phyloP scores from a whole-genome alignment of 2,888 invertebrate genomes.

The Eristalis arbustorum region DNA sequence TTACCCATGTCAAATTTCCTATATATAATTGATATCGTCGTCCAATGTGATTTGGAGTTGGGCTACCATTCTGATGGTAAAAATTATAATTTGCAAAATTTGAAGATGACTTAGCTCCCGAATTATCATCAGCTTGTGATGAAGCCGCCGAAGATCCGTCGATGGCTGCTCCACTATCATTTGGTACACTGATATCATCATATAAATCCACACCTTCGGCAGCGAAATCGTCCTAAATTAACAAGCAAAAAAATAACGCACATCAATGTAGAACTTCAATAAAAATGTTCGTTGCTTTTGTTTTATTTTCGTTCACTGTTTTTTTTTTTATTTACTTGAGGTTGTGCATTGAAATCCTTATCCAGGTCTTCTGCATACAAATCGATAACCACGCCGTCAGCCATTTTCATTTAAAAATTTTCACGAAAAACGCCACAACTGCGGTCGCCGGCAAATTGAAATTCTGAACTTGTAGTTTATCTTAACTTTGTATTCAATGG shows the following conservation, averaged over 20 bases:
- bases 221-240: conserved; percentile 78
- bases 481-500: conserved; percentile 42
- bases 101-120: conserved; percentile 84
- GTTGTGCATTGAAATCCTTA: conserved; percentile 91
- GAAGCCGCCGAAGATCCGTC: conserved; percentile 81
- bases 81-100: conserved; percentile 81
- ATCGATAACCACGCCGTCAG: conserved; percentile 98
- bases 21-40: conserved; percentile 96
- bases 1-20: conserved; percentile 99
- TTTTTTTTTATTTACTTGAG: conserved; percentile 78
- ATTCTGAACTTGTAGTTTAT: conserved; percentile 19
- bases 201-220: conserved; percentile 93
- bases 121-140: conserved; percentile 81
- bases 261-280: background rate
- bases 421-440: conserved; percentile 64
- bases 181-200: conserved; percentile 95
- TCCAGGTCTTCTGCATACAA: conserved; percentile 98
- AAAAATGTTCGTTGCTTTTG: no score
- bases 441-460: conserved; percentile 55
- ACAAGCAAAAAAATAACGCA: conserved; percentile 14
- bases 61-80: conserved; percentile 86
- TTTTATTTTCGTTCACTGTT: background rate
- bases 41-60: conserved; percentile 85
- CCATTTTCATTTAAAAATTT: conserved; percentile 84
- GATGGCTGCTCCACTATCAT: conserved; percentile 87